phyloP scores from a whole-genome alignment of 2,797 vertebrate genomes.

The Alcedo quadribrachys region DNA sequence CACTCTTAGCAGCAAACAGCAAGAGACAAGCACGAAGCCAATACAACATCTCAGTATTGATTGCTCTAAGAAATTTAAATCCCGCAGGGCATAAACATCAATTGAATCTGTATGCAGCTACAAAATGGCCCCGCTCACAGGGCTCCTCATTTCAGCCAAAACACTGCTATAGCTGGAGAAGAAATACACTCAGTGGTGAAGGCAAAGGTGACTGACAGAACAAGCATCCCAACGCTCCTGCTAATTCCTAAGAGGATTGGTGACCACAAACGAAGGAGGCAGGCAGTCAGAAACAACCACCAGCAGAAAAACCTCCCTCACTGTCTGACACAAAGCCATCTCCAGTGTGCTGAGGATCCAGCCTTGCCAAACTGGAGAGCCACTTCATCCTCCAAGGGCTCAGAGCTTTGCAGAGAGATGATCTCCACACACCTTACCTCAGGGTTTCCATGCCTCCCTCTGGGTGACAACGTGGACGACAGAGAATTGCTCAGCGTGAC shows the following conservation, averaged over 20 bases:
- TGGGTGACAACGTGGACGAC: fast-evolving
- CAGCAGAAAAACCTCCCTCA: background rate
- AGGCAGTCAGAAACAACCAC: background rate
- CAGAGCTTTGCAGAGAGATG: background rate
- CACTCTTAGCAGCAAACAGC: conserved; percentile 38
- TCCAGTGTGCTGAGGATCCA: fast-evolving
- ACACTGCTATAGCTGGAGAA: background rate
- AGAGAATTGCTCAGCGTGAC: background rate
- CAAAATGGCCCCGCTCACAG: conserved; percentile 44
- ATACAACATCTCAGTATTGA: conserved; percentile 67
- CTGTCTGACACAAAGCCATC: background rate
- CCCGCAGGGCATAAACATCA: conserved; percentile 59
- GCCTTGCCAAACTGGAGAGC: background rate
- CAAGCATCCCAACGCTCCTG: background rate
- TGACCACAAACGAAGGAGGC: background rate
- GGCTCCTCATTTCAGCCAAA: conserved; percentile 44
- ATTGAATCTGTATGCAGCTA: conserved; percentile 71
- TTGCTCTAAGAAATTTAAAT: conserved; percentile 70
- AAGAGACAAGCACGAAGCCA: conserved; percentile 53
- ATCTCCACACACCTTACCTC: fast-evolving
- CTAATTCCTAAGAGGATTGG: background rate
- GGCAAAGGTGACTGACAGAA: background rate
- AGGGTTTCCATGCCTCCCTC: background rate
- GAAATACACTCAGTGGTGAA: background rate
- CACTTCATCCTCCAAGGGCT: background rate